A percentile compares a stretch with the other conserved stretches of the same genome.
phyloP scores from a whole-genome alignment of 2,113 vertebrate species.

The Lophura nycthemera region DNA sequence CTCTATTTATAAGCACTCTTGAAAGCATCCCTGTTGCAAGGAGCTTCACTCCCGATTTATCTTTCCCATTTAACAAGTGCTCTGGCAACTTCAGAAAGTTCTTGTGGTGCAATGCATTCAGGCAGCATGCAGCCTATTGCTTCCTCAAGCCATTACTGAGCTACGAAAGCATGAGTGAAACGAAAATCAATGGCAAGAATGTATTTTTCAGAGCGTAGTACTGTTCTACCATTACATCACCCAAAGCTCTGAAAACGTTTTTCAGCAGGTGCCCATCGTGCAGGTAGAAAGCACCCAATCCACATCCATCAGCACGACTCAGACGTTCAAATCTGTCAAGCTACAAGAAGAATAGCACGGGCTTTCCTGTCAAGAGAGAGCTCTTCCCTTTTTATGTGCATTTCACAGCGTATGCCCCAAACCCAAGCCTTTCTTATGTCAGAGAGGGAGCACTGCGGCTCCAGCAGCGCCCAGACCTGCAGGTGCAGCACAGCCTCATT shows the following conservation, averaged over 20 bases:
- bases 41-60: conserved; percentile 8
- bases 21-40: background rate
- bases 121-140: background rate
- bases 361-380: background rate
- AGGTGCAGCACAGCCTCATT: background rate
- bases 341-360: background rate
- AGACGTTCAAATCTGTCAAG: background rate
- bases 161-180: conserved; percentile 13
- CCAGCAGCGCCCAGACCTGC: background rate
- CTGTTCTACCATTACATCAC: background rate
- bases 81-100: background rate
- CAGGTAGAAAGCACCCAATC: background rate
- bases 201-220: background rate
- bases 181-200: background rate
- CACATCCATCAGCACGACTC: background rate
- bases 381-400: background rate
- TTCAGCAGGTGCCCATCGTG: background rate
- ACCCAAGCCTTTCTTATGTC: background rate
- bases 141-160: background rate
- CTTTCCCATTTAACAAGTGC: background rate
- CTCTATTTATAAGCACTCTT: conserved; percentile 8
- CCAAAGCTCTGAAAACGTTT: background rate
- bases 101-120: background rate
- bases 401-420: background rate
- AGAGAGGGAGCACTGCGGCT: background rate